Conservation (phyloP, 2,888 invertebrate species). For the Drosophila emarginata region DNA sequence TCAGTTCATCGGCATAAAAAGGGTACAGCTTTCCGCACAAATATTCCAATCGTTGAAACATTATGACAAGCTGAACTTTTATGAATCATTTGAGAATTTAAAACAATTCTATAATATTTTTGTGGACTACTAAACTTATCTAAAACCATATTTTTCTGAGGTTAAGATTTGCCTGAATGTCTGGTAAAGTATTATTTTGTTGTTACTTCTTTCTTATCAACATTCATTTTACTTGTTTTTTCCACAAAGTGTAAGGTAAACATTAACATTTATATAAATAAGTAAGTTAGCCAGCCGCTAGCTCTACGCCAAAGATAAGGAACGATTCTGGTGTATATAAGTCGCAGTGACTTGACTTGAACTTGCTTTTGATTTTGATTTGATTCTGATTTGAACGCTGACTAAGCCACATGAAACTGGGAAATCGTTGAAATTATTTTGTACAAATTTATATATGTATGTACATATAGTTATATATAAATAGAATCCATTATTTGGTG, state of each 20-base stretch:
- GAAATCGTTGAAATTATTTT: background rate
- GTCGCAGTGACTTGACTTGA: conserved; percentile 12
- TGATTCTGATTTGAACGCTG: conserved; percentile 6
- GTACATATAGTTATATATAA: background rate
- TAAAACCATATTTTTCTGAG: background rate
- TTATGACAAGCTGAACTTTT: background rate
- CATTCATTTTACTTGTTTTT: conserved; percentile 19
- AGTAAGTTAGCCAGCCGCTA: conserved; percentile 13
- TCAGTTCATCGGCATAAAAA: background rate
- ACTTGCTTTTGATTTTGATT: conserved; percentile 8
- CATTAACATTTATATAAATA: conserved; percentile 24
- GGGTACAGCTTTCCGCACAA: background rate
- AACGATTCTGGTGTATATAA: background rate
- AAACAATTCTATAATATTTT: background rate
- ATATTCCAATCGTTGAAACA: background rate
- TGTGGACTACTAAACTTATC: background rate
- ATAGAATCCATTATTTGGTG: background rate
- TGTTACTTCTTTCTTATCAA: conserved; percentile 37
- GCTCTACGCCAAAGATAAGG: background rate
- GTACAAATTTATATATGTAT: background rate
- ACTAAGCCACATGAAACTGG: conserved; percentile 25
- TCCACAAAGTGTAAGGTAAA: conserved; percentile 41
- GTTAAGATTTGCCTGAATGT: conserved; percentile 34
- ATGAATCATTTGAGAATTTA: background rate
- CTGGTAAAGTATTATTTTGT: conserved; percentile 29